phyloP scores from a whole-genome alignment of 2,113 vertebrate species.

The Amazona vittata region DNA sequence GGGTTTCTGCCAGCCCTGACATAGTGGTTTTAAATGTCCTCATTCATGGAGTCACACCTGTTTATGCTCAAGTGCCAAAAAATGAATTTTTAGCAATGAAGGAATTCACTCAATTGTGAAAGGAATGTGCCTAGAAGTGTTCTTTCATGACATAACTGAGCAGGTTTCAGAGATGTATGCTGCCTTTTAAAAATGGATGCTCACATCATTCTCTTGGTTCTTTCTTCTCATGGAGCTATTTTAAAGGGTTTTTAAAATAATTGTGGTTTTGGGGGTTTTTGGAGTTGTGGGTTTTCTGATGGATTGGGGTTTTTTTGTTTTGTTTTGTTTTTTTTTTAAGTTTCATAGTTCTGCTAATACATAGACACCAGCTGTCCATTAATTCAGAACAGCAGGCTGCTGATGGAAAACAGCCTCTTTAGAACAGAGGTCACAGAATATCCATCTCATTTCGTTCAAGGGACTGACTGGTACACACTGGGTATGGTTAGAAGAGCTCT shows the following conservation, averaged over 20 bases:
- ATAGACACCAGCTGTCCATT: background rate
- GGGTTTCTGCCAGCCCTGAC: background rate
- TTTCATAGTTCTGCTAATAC: background rate
- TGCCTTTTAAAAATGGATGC: background rate
- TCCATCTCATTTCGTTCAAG: background rate
- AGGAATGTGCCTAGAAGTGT: conserved; percentile 15
- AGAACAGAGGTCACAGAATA: background rate
- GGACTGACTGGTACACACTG: background rate
- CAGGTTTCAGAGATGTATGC: conserved; percentile 1
- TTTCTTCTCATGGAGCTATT: background rate
- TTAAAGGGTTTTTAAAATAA: background rate
- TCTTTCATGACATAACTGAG: background rate
- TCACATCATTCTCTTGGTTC: background rate
- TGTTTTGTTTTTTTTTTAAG: background rate
- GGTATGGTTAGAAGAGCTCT: background rate
- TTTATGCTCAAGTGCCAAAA: conserved; percentile 36
- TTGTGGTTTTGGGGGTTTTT: background rate
- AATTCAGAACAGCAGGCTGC: conserved; percentile 13
- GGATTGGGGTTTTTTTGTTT: too few species aligned
- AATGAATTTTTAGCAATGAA: conserved; percentile 29
- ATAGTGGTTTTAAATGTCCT: conserved; percentile 26
- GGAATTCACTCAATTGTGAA: conserved; percentile 32
- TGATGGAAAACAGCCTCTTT: background rate
- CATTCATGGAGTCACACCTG: conserved; percentile 46
- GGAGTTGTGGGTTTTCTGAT: background rate